Base-by-base conservation (phyloP, 2,113 vertebrate genomes). In the Chionodraco myersi region DNA sequence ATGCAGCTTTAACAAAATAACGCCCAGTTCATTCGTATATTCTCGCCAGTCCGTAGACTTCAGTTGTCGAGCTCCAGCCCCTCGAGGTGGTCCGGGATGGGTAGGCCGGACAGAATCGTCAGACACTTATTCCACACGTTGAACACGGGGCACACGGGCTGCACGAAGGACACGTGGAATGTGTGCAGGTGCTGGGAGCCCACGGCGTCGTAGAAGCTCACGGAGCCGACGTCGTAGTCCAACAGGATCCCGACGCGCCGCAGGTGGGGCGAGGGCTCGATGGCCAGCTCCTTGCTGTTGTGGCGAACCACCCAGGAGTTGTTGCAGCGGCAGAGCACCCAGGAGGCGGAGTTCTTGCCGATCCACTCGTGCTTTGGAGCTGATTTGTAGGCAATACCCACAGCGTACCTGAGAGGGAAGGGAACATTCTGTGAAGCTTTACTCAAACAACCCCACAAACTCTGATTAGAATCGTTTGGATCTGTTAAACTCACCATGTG, bases 51-150 rank as follows among this genome's bases (percentile, higher is more conserved):
- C 11, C 67, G 30, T 44, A 21, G 9, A 44, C 3, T 59, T 92
- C 57, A 99, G 1, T 96, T 93, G 0, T 96, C 90, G 72, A 96
- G 94, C 78, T 99, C 98, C 0, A 94, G 89, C 74, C 93, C 96
- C 87, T 99, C 98, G 69, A 99, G 93, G 74, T 99, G 97, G 85
- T 99, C 98, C 0, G 98, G 98, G 89, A 99, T 99, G 15, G 98
- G 98, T 53, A 99, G 96, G 18, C 98, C 98, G 0, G 97, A 98
- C 88, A 99, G 97, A 68, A 99, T 97, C 53, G 97, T 99, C 94
- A 99, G 92, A 92, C 97, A 98, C 86, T 98, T 99, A 88, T 99
- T 99, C 98, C 98, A 99, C 84, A 99, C 96, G 2, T 97, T 99
- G 86, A 99, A 99, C 0, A 98, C 98, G 34, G 98, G 98, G 77